Evolutionary conservation across 2,888 invertebrate genomes (phyloP).

Genomic region (Dromius quadrimaculatus): DNA sequence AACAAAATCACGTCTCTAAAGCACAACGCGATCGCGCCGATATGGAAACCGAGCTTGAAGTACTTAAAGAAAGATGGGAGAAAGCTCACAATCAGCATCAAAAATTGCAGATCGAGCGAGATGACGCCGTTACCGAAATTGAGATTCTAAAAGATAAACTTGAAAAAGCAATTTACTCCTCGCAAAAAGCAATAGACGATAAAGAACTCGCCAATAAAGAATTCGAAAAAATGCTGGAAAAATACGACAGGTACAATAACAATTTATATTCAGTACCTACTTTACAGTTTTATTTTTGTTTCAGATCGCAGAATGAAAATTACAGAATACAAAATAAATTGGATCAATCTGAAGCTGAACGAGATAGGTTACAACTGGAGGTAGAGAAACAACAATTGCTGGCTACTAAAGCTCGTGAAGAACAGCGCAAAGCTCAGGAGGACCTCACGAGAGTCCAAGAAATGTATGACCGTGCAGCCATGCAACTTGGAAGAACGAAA

Average conservation of each 20-base stretch:
- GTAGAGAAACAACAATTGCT: slow-evolving; percentile 86
- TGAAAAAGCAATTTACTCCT: slow-evolving; percentile 85
- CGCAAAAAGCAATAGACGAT: slow-evolving; percentile 88
- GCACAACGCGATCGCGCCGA: slow-evolving; percentile 88
- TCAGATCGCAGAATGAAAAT: slow-evolving; percentile 88
- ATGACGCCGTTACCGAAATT: slow-evolving; percentile 86
- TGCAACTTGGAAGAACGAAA: slow-evolving; percentile 87
- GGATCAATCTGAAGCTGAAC: slow-evolving; percentile 88
- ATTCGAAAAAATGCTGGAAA: slow-evolving; percentile 91
- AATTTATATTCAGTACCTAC: slow-evolving; percentile 57
- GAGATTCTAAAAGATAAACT: slow-evolving; percentile 90
- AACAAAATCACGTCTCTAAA: slow-evolving; percentile 84
- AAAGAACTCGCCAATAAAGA: slow-evolving; percentile 90
- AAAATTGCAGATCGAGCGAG: slow-evolving; percentile 87
- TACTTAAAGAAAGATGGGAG: slow-evolving; percentile 89
- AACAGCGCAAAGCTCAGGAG: slow-evolving; percentile 87
- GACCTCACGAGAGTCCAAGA: slow-evolving; percentile 88
- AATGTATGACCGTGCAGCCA: slow-evolving; percentile 87
- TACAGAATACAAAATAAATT: slow-evolving; percentile 90
- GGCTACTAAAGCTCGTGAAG: slow-evolving; percentile 85
- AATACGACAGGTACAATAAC: slow-evolving; percentile 80
- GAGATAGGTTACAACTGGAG: slow-evolving; percentile 87
- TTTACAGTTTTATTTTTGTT: slow-evolving; percentile 13
- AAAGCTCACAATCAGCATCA: slow-evolving; percentile 87
- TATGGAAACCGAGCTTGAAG: slow-evolving; percentile 86